phyloP scores from a whole-genome alignment of 2,888 invertebrate species.

The Cotesia congregata region DNA sequence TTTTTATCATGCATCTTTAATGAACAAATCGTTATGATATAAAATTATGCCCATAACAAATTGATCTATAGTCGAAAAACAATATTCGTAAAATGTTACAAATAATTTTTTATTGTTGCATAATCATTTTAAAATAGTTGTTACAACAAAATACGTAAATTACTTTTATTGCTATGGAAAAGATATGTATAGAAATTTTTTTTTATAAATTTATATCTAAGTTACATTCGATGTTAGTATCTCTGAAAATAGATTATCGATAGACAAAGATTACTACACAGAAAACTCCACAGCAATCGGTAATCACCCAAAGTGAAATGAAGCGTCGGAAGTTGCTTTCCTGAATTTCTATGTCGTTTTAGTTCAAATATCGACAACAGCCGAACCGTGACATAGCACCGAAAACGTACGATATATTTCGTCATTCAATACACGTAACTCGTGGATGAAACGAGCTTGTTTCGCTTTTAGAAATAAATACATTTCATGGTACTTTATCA shows the following conservation, averaged over 20 bases:
- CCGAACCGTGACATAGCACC: conserved; percentile 33
- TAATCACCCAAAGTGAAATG: conserved; percentile 43
- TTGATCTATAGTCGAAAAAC: no score
- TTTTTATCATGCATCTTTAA: no score
- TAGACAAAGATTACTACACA: conserved; percentile 8
- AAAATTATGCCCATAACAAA: no score
- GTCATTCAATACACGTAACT: conserved; percentile 30
- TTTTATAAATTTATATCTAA: no score
- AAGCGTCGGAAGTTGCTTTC: conserved; percentile 43
- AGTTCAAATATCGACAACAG: conserved; percentile 24
- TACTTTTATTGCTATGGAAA: no score
- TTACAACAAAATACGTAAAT: no score
- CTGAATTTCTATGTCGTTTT: conserved; percentile 45
- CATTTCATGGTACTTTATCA: not conserved
- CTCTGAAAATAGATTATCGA: not conserved
- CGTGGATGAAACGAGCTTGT: conserved; percentile 7
- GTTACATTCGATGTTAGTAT: not conserved
- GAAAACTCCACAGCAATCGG: conserved; percentile 24
- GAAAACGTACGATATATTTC: conserved; percentile 15
- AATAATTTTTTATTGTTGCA: no score
- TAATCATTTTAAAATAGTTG: no score
- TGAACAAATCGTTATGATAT: no score
- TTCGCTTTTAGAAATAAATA: not conserved
- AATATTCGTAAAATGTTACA: no score
- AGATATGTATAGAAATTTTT: no score